These are phyloP conservation scores for Drosophila bocqueti DNA, from an alignment of 1,140 invertebrate species.

Conservation along the genomic window DNA sequence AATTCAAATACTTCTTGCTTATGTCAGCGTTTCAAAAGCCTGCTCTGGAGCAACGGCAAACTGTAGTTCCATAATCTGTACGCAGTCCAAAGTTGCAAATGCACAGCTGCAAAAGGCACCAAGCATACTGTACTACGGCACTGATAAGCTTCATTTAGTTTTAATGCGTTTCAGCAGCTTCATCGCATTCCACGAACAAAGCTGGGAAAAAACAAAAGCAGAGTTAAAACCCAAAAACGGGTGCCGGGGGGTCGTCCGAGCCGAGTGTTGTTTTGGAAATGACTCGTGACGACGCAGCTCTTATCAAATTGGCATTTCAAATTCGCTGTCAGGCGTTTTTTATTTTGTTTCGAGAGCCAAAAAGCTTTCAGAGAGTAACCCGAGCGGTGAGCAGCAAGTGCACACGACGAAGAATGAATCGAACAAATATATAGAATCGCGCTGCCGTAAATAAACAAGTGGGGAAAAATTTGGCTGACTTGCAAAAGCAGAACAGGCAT, in stretches of 20 bases:
- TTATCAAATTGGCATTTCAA: slow-evolving; percentile 49
- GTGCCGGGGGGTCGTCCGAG: slow-evolving; percentile 16
- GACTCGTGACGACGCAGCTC: slow-evolving; percentile 30
- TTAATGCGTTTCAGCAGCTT: slow-evolving; percentile 32
- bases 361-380: slow-evolving; percentile 20
- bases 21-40: too few species aligned
- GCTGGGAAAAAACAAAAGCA: background rate
- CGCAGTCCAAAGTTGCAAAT: slow-evolving; percentile 32
- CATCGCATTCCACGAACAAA: slow-evolving; percentile 10
- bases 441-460: slow-evolving; percentile 30
- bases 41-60: background rate
- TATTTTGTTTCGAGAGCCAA: slow-evolving; percentile 5
- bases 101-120: slow-evolving; percentile 31
- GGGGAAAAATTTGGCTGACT: slow-evolving; percentile 34
- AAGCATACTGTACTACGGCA: background rate
- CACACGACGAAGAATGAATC: slow-evolving; percentile 19
- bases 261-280: slow-evolving; percentile 13
- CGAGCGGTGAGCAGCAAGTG: slow-evolving; percentile 28
- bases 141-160: slow-evolving; percentile 25
- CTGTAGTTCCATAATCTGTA: background rate
- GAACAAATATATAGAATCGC: slow-evolving; percentile 13
- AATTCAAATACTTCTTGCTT: slow-evolving; percentile 26
- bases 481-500: slow-evolving; percentile 27
- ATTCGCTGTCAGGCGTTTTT: slow-evolving; percentile 19
- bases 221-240: background rate